phyloP scores from a whole-genome alignment of 2,888 invertebrate species.

The Merodon equestris region DNA sequence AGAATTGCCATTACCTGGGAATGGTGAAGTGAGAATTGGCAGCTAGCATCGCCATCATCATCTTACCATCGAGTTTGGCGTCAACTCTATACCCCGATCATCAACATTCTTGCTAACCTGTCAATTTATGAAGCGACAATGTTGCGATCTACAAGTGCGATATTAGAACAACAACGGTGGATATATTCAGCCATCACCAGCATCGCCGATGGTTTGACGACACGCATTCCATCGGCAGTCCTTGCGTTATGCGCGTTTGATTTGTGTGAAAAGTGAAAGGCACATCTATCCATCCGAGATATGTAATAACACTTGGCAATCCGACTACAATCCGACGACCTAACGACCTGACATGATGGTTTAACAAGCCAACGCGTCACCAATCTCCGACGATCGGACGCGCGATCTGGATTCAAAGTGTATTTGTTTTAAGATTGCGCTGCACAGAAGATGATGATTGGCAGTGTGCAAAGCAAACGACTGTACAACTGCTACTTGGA shows the following conservation, averaged over 20 bases:
- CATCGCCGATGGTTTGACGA: too few relatives aligned
- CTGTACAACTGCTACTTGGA: background rate
- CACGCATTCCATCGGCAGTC: slow-evolving; percentile 9
- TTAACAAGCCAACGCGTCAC: too few relatives aligned
- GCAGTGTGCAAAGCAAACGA: slow-evolving; percentile 25
- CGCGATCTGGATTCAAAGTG: slow-evolving; percentile 49
- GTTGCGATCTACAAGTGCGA: slow-evolving; percentile 44
- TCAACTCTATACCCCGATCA: background rate
- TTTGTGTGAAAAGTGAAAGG: slow-evolving; percentile 62
- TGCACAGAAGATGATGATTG: slow-evolving; percentile 40
- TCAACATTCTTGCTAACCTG: slow-evolving; percentile 39
- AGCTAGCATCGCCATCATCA: slow-evolving; percentile 9
- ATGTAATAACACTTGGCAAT: slow-evolving; percentile 45
- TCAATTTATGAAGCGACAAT: slow-evolving; percentile 64
- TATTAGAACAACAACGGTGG: slow-evolving; percentile 1
- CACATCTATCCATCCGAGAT: slow-evolving; percentile 43
- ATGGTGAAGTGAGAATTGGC: slow-evolving; percentile 21
- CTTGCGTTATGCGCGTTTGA: slow-evolving; percentile 3
- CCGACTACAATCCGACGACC: too few relatives aligned
- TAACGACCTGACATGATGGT: too few relatives aligned
- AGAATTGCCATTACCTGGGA: slow-evolving; percentile 32
- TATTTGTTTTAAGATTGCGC: slow-evolving; percentile 45
- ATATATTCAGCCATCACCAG: too few relatives aligned
- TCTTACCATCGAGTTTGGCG: background rate
- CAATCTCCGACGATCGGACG: slow-evolving; percentile 43